These are phyloP conservation scores for Caenorhabditis remanei DNA, from an alignment of 1,140 invertebrate genomes.

Conservation along the genomic window DNA sequence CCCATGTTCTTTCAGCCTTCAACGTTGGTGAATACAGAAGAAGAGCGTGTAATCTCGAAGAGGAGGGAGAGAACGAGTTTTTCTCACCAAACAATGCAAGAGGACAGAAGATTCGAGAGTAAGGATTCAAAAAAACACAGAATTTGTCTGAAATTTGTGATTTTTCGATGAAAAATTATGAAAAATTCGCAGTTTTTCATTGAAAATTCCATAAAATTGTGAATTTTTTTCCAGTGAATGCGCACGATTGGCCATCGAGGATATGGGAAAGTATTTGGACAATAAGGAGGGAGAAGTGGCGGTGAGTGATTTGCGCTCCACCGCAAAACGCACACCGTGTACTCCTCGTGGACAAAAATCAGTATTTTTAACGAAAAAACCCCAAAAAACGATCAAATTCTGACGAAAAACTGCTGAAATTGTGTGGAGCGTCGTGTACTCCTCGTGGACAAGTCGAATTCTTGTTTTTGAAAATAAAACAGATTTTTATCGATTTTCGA, in stretches of 20 bases:
- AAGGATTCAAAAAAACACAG: no score
- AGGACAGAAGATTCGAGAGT: constrained; percentile 76
- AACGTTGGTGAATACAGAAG: constrained; percentile 77
- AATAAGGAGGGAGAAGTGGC: constrained; percentile 77
- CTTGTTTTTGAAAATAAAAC: no score
- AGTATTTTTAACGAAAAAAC: no score
- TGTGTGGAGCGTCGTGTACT: no score
- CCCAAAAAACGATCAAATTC: no score
- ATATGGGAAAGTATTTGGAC: constrained; percentile 76
- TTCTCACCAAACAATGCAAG: constrained; percentile 75
- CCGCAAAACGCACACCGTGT: no score
- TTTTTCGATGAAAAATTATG: no score
- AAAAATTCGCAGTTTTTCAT: no score
- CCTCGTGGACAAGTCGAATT: no score
- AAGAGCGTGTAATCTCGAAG: constrained; percentile 75
- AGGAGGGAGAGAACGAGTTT: constrained; percentile 75
- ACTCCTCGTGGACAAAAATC: no score
- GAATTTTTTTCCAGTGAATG: constrained; percentile 72
- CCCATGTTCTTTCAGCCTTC: constrained; percentile 69
- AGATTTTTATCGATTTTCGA: no score
- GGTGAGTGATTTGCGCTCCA: constrained; percentile 58
- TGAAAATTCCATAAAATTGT: not conserved
- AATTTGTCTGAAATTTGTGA: not conserved
- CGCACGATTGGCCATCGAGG: constrained; percentile 76
- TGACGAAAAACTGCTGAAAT: no score